phyloP scores from a whole-genome alignment of 92 coral and sea anemone genomes.

The Paramuricea clavata region DNA sequence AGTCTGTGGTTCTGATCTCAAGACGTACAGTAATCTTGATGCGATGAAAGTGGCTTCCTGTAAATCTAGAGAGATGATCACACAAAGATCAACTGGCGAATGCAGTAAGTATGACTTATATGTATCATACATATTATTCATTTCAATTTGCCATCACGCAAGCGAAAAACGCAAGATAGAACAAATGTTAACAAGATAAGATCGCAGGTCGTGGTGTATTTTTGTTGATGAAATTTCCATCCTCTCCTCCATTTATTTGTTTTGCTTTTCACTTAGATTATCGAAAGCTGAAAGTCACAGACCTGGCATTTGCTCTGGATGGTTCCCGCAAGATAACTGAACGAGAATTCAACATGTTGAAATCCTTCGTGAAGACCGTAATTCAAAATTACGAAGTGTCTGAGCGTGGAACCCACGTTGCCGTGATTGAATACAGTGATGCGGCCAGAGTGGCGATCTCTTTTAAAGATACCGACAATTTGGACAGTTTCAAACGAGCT shows the following conservation, averaged over 20 bases:
- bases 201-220: too few species aligned
- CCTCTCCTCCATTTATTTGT: neutral
- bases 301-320: conserved; percentile 55
- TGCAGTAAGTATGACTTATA: conserved; percentile 14
- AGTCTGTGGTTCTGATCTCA: conserved; percentile 91
- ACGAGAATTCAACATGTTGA: conserved; percentile 62
- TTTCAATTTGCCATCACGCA: too few species aligned
- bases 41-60: conserved; percentile 76
- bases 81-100: conserved; percentile 76
- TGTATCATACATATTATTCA: too few species aligned
- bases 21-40: conserved; percentile 79
- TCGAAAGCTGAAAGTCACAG: conserved; percentile 47
- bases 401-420: conserved; percentile 64
- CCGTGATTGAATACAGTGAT: conserved; percentile 73
- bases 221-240: neutral
- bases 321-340: conserved; percentile 46
- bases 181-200: too few species aligned
- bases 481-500: conserved; percentile 58
- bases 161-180: too few species aligned
- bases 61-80: conserved; percentile 65
- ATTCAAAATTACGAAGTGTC: conserved; percentile 62
- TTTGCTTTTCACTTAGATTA: conserved; percentile 9
- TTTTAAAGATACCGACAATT: conserved; percentile 50
- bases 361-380: conserved; percentile 73
- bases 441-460: conserved; percentile 56